Conservation (phyloP, 2,888 invertebrate genomes). For the Tigriopus californicus region DNA sequence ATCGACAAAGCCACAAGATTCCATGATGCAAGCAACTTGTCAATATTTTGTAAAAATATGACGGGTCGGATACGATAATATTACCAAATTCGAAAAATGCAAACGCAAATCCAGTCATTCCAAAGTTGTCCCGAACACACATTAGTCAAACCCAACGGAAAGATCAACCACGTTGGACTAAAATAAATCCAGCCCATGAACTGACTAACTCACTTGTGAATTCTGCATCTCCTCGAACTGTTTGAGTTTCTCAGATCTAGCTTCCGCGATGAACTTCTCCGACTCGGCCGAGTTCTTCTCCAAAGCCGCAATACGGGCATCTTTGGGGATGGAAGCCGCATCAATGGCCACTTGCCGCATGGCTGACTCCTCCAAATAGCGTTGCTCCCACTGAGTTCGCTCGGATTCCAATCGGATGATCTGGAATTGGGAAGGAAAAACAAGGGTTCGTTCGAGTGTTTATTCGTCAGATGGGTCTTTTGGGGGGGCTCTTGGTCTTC, state of each 20-base stretch:
- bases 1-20: no score
- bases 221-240: conserved; percentile 72
- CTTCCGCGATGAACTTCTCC: conserved; percentile 65
- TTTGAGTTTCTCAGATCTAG: conserved; percentile 60
- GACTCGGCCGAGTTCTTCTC: conserved; percentile 65
- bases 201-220: conserved; percentile 28
- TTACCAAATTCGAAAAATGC: no score
- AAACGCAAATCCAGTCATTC: no score
- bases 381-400: conserved; percentile 66
- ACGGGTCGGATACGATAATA: no score
- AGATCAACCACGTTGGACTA: neutral
- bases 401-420: conserved; percentile 56
- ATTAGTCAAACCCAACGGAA: neutral
- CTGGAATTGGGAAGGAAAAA: conserved; percentile 21
- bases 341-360: conserved; percentile 59
- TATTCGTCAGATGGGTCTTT: no score
- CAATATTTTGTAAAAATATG: no score
- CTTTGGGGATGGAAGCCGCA: conserved; percentile 54
- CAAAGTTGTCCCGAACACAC: no score
- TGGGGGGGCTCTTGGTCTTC: no score
- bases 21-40: no score
- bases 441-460: no score
- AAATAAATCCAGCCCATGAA: neutral
- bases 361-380: conserved; percentile 60
- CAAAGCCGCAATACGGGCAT: conserved; percentile 62